Conservation (phyloP, 53 echinoderm and acorn worm genomes). For the Apostichopus leukothele region DNA sequence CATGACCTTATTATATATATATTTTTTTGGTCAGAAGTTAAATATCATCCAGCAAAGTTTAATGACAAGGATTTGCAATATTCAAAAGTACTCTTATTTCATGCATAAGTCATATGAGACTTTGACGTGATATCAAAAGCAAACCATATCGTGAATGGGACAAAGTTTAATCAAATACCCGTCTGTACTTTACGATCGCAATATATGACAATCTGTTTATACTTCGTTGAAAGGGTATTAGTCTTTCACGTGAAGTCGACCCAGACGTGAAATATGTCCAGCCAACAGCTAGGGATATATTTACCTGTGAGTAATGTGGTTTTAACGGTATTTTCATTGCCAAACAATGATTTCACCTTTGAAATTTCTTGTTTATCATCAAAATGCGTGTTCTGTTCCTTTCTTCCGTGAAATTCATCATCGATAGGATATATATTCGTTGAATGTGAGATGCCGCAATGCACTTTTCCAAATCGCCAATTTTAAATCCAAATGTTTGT, state of each 20-base stretch:
- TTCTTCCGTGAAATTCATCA: not conserved
- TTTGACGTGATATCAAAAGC: too few relatives aligned
- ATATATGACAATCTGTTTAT: not conserved
- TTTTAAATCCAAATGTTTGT: not conserved
- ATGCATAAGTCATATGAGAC: too few relatives aligned
- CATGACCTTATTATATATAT: too few relatives aligned
- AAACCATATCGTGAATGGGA: too few relatives aligned
- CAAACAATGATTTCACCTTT: slow-evolving; percentile 6
- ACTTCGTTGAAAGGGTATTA: not conserved
- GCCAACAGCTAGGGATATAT: not conserved
- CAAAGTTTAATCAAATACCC: too few relatives aligned
- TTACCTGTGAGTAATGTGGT: not conserved
- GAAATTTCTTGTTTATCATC: slow-evolving; percentile 16
- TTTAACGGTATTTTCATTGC: slow-evolving; percentile 18
- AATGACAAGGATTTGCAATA: too few relatives aligned
- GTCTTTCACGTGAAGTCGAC: not conserved
- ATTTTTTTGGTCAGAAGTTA: too few relatives aligned
- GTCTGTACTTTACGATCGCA: not conserved
- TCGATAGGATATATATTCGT: not conserved
- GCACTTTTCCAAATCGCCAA: too few relatives aligned
- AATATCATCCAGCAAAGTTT: too few relatives aligned
- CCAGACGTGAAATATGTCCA: too few relatives aligned
- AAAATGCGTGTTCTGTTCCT: not conserved
- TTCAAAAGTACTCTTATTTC: too few relatives aligned
- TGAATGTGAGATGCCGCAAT: too few relatives aligned